These are phyloP conservation scores for Cyclophora punctaria DNA, from an alignment of 2,888 invertebrate species.

Conservation along the genomic window DNA sequence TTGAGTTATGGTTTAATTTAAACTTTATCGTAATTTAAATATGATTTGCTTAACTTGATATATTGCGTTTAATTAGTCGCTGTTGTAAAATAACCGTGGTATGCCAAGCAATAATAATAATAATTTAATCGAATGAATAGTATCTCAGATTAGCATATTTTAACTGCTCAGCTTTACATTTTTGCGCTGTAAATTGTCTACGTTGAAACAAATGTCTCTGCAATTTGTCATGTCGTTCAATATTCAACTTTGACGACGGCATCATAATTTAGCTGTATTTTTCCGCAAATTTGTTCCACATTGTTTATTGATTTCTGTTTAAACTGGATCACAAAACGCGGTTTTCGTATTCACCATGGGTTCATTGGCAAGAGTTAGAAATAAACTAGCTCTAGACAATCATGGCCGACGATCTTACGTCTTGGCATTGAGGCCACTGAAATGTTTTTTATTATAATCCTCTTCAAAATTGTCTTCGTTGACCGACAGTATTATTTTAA, in stretches of 20 bases:
- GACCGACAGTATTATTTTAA: too few relatives aligned
- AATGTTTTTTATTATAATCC: neutral
- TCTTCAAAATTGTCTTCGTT: neutral
- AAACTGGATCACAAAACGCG: constrained; percentile 12
- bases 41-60: neutral
- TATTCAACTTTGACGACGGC: neutral
- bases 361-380: constrained; percentile 47
- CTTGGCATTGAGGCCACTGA: too few relatives aligned
- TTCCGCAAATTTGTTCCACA: constrained; percentile 15
- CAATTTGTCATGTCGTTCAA: too few relatives aligned
- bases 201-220: constrained; percentile 1
- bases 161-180: too few relatives aligned
- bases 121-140: neutral
- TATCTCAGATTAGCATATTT: neutral
- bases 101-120: neutral
- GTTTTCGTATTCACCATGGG: constrained; percentile 17
- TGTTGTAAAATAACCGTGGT: neutral
- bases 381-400: constrained; percentile 27
- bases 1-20: neutral
- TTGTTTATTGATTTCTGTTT: neutral
- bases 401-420: neutral
- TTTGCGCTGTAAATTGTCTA: too few relatives aligned
- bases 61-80: neutral
- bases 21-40: neutral
- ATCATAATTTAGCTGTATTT: constrained; percentile 2